phyloP scores from a whole-genome alignment of 2,888 invertebrate species.

The Eustalomyia histrio region DNA sequence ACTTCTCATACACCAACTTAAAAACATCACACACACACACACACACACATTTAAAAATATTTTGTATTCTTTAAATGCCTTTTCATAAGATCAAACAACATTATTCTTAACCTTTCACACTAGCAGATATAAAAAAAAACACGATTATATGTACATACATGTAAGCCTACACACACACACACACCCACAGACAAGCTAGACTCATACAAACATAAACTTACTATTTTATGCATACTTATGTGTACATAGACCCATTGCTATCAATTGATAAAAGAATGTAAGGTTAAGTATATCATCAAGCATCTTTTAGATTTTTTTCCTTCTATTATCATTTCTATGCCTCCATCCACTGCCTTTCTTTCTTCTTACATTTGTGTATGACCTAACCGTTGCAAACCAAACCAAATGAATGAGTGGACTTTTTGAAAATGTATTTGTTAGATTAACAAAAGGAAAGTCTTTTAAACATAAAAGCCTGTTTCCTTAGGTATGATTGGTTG shows the following conservation, averaged over 20 bases:
- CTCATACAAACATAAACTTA: background rate
- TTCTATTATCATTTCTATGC: conserved; percentile 1
- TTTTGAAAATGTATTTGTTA: conserved; percentile 30
- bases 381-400: conserved; percentile 43
- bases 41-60: background rate
- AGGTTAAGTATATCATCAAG: conserved; percentile 55
- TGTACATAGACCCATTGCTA: conserved; percentile 33
- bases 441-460: conserved; percentile 40
- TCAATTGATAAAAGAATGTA: conserved; percentile 45
- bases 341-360: conserved; percentile 20
- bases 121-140: background rate
- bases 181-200: background rate
- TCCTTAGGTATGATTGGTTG: too few species aligned
- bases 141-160: background rate
- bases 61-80: conserved; percentile 27
- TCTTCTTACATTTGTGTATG: background rate
- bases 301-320: conserved; percentile 2
- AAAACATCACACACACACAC: background rate
- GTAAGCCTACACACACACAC: background rate
- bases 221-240: conserved; percentile 22
- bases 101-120: conserved; percentile 48
- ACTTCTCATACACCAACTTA: too few species aligned
- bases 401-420: conserved; percentile 35
- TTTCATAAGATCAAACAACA: conserved; percentile 45
- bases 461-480: background rate